Evolutionary conservation across 1,140 invertebrate species (phyloP).

Genomic region (Scaptomyza montana): DNA sequence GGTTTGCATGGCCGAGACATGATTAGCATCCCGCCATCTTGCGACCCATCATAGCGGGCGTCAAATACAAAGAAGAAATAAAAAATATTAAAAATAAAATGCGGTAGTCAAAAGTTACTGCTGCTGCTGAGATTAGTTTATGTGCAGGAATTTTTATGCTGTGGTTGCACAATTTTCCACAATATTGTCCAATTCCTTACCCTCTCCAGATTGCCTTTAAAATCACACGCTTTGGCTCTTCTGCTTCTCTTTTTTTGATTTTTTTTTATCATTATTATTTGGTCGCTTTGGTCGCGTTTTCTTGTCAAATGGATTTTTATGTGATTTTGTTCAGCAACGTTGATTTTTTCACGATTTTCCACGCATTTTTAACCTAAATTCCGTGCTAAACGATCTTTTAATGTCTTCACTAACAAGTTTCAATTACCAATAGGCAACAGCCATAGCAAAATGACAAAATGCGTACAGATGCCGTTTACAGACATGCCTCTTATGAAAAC

Average conservation of each 20-base stretch:
- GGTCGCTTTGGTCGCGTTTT: constrained; percentile 22
- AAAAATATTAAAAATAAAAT: constrained; percentile 37
- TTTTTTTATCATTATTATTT: background rate
- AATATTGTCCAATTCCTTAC: constrained; percentile 1
- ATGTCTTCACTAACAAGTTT: constrained; percentile 82
- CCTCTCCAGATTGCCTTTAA: constrained; percentile 40
- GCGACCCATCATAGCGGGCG: constrained; percentile 37
- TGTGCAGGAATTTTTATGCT: constrained; percentile 80
- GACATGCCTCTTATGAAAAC: constrained; percentile 57
- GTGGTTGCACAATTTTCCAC: constrained; percentile 75
- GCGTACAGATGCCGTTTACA: constrained; percentile 44
- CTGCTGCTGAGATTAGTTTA: constrained; percentile 68
- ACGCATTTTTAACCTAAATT: constrained; percentile 82
- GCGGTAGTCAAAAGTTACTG: constrained; percentile 57
- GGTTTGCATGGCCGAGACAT: constrained; percentile 47
- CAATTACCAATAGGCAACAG: constrained; percentile 73
- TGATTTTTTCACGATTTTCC: constrained; percentile 73
- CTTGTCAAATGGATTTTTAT: constrained; percentile 29
- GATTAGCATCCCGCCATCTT: constrained; percentile 47
- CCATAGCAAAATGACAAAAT: constrained; percentile 45
- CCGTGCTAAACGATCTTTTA: constrained; percentile 81
- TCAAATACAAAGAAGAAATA: constrained; percentile 48
- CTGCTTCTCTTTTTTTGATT: constrained; percentile 36
- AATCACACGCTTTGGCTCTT: constrained; percentile 72
- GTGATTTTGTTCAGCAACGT: constrained; percentile 25